These are phyloP conservation scores for Neogale vison DNA, from an alignment of 2,113 vertebrate species.

Conservation along the genomic window DNA sequence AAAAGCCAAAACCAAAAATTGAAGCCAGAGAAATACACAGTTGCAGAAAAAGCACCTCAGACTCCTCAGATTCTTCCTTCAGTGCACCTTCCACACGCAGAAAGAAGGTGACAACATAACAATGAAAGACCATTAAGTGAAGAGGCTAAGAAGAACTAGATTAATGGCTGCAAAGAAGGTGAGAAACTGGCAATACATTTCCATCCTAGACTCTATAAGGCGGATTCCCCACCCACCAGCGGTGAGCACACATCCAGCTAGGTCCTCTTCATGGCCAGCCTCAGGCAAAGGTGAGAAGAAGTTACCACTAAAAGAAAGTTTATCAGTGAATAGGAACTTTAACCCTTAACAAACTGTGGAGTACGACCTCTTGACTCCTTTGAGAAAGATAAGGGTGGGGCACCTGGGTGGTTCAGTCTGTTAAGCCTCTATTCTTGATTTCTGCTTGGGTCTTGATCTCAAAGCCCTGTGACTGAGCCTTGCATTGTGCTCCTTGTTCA, in stretches of 20 bases:
- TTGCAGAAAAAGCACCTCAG: background rate
- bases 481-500: background rate
- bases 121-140: background rate
- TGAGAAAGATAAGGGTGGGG: background rate
- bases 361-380: background rate
- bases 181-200: background rate
- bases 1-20: background rate
- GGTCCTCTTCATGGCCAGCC: background rate
- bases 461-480: background rate
- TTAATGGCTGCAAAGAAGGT: background rate
- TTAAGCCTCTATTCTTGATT: background rate
- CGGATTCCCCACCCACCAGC: background rate
- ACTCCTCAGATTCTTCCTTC: background rate
- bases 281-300: background rate
- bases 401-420: background rate
- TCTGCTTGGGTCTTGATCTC: background rate
- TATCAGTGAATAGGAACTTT: background rate
- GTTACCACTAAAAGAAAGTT: background rate
- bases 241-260: background rate
- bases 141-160: background rate
- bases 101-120: background rate
- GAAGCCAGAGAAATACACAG: background rate
- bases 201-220: background rate
- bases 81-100: background rate
- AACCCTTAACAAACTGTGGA: background rate